Percentiles rank a stretch among this genome's conserved stretches.
Evolutionary conservation across 2,888 invertebrate genomes (phyloP).

Genomic region (Orthosia incerta): DNA sequence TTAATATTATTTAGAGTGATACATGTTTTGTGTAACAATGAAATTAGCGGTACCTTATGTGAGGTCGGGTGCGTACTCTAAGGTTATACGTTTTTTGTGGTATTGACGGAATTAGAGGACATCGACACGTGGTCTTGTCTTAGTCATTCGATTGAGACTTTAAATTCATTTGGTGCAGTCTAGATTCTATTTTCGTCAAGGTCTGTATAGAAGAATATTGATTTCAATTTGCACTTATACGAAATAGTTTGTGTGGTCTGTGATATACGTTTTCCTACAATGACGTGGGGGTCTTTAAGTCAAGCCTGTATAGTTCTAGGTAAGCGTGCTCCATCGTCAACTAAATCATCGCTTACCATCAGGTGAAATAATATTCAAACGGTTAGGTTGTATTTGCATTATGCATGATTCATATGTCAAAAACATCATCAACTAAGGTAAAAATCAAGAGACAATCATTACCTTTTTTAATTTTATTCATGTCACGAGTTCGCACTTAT

Average conservation of each 20-base stretch:
- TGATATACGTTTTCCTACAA: not conserved
- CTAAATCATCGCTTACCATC: too few relatives aligned
- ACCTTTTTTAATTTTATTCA: slow-evolving; percentile 55
- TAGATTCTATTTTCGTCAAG: not conserved
- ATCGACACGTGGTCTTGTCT: not conserved
- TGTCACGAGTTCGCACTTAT: slow-evolving; percentile 70
- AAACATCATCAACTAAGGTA: slow-evolving; percentile 1
- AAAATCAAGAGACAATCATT: slow-evolving; percentile 19
- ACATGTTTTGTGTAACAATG: slow-evolving; percentile 31
- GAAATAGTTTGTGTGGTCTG: not conserved
- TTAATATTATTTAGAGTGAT: slow-evolving; percentile 56
- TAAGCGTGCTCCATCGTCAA: too few relatives aligned
- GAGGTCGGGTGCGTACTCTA: slow-evolving; percentile 36
- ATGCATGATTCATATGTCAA: slow-evolving; percentile 1
- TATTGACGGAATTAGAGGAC: slow-evolving; percentile 2
- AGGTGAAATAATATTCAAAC: too few relatives aligned
- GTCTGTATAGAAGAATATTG: not conserved
- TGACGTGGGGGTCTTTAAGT: too few relatives aligned
- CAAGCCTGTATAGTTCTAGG: too few relatives aligned
- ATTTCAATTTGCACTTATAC: not conserved
- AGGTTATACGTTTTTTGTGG: slow-evolving; percentile 39
- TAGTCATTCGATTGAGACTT: slow-evolving; percentile 6
- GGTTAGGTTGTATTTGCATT: not conserved
- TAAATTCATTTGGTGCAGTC: not conserved
- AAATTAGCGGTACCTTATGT: slow-evolving; percentile 46